Percentiles rank a stretch among this genome's conserved stretches.
Evolutionary conservation across 2,888 invertebrate genomes (phyloP).

Genomic region (Sericinus montela): DNA sequence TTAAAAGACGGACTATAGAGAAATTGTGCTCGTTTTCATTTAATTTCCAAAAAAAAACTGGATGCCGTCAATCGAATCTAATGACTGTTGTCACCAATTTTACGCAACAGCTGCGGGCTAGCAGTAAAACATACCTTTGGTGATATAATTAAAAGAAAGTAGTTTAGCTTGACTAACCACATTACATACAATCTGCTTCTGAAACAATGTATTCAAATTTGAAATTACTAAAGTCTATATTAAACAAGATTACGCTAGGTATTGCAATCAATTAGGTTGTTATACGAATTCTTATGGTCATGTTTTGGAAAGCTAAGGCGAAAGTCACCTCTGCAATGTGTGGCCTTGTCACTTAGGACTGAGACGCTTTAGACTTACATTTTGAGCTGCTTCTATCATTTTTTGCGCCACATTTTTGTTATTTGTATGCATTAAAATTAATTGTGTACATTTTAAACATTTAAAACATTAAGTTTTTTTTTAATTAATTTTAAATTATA

Average conservation of each 20-base stretch:
- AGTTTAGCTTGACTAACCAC: conserved; percentile 7
- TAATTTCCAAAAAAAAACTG: conserved; percentile 10
- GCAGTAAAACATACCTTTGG: conserved; percentile 2
- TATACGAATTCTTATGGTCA: conserved; percentile 30
- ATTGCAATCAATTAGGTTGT: conserved; percentile 34
- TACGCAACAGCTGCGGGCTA: conserved; percentile 4
- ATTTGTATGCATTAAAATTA: too few relatives aligned
- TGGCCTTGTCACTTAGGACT: conserved; percentile 40
- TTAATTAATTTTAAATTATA: too few relatives aligned
- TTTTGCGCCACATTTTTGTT: too few relatives aligned
- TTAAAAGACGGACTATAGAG: conserved; percentile 3
- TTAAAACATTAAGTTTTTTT: too few relatives aligned
- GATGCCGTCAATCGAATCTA: conserved; percentile 8
- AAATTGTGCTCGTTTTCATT: conserved; percentile 7
- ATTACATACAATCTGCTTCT: neutral
- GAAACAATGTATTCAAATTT: too few relatives aligned
- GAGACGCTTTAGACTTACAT: conserved; percentile 46
- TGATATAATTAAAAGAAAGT: conserved; percentile 8
- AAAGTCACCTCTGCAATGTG: conserved; percentile 54
- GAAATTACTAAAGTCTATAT: too few relatives aligned
- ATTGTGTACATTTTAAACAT: too few relatives aligned
- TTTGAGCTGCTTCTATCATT: too few relatives aligned
- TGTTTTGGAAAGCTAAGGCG: conserved; percentile 75
- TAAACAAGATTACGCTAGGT: conserved; percentile 19
- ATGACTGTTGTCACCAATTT: conserved; percentile 7